These are phyloP conservation scores for Ferdinandea cuprea DNA, from an alignment of 2,888 invertebrate species.

Conservation along the genomic window DNA sequence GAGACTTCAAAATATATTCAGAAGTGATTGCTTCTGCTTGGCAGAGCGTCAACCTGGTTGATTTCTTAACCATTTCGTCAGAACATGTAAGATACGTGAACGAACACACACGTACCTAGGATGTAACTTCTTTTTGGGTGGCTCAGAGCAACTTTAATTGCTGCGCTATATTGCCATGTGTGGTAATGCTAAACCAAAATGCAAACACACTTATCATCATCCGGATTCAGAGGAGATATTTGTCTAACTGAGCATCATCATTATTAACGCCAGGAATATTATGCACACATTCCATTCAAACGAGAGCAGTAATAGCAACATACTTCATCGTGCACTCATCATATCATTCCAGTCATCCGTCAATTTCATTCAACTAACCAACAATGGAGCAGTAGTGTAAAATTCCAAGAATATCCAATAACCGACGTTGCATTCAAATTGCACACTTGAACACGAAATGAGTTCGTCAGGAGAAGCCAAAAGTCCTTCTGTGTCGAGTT, in stretches of 20 bases:
- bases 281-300: constrained; percentile 39
- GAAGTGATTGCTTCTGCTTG: no score
- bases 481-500: constrained; percentile 52
- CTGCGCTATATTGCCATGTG: not conserved
- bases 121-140: no score
- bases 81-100: no score
- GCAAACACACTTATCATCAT: constrained; percentile 19
- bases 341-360: constrained; percentile 55
- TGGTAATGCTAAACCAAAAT: constrained; percentile 6
- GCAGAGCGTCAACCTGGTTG: no score
- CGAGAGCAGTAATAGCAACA: constrained; percentile 20
- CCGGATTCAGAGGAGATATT: constrained; percentile 38
- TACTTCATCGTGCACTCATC: constrained; percentile 62
- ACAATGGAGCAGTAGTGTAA: constrained; percentile 69
- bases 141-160: not conserved
- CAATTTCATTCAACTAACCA: constrained; percentile 63
- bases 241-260: constrained; percentile 44
- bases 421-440: constrained; percentile 66
- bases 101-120: no score
- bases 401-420: constrained; percentile 69
- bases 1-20: no score
- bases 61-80: no score
- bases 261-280: constrained; percentile 36
- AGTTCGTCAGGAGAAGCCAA: constrained; percentile 48
- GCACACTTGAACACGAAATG: constrained; percentile 72